These are phyloP conservation scores for Nyctereutes procyonoides DNA, from an alignment of 2,113 vertebrate genomes.

Conservation along the genomic window DNA sequence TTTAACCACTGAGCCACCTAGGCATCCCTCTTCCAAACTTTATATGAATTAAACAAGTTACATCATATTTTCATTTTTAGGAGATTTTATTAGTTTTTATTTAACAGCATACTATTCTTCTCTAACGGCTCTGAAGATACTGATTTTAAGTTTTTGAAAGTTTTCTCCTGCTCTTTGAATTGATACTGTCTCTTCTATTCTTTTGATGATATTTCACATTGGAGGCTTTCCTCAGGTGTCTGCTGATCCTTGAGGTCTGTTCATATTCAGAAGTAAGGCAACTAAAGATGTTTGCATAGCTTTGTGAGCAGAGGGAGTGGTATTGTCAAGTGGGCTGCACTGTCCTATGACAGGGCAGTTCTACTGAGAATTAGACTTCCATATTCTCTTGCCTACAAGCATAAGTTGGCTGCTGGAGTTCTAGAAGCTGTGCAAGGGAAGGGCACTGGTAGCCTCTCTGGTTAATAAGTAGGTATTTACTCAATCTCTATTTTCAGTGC, in stretches of 20 bases:
- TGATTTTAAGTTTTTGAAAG: neutral
- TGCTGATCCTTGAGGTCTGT: neutral
- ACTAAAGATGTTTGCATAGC: neutral
- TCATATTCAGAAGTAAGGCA: neutral
- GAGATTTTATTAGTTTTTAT: neutral
- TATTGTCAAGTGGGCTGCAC: neutral
- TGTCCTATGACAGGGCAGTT: neutral
- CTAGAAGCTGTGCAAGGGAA: neutral
- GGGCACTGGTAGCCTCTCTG: neutral
- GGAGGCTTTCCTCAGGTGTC: neutral
- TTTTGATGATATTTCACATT: neutral
- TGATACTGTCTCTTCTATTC: neutral
- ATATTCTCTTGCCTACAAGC: neutral
- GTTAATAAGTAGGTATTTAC: neutral
- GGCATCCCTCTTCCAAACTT: neutral
- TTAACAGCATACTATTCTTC: neutral
- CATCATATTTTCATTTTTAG: conserved; percentile 10
- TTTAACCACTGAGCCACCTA: no score
- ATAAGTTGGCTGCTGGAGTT: neutral
- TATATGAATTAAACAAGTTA: neutral
- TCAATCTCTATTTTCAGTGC: neutral
- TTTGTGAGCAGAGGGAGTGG: neutral
- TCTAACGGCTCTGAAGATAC: neutral
- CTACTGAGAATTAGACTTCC: neutral
- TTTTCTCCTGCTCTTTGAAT: neutral